A percentile compares a stretch with the other conserved stretches of the same genome.
Conservation (phyloP, 2,113 vertebrate species). For the Orientallactaga bullata region DNA sequence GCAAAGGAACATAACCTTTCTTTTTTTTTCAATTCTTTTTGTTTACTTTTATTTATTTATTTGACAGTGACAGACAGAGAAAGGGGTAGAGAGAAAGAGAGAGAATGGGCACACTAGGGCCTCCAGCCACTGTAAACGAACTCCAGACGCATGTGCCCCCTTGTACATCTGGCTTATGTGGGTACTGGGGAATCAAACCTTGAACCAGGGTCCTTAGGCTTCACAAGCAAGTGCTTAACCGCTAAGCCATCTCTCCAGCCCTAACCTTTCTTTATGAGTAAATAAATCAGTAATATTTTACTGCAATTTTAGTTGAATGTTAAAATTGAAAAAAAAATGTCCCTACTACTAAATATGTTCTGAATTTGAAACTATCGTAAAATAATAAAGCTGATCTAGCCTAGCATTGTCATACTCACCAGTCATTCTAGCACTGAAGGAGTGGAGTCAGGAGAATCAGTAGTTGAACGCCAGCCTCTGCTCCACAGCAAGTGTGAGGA, state of each 20-base stretch:
- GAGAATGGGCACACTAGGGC: too few species aligned
- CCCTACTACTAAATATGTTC: background rate
- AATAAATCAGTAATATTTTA: constrained; percentile 29
- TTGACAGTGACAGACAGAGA: too few species aligned
- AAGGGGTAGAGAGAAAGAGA: too few species aligned
- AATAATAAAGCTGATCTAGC: background rate
- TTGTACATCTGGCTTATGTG: too few species aligned
- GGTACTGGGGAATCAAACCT: too few species aligned
- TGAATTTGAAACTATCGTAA: constrained; percentile 6
- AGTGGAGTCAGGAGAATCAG: background rate
- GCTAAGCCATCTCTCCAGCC: too few species aligned
- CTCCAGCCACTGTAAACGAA: too few species aligned
- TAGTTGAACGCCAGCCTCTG: background rate
- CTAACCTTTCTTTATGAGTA: background rate
- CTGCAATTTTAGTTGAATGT: constrained; percentile 45
- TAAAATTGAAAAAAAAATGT: constrained; percentile 60
- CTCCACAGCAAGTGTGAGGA: background rate
- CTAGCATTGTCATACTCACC: background rate
- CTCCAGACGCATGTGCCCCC: too few species aligned
- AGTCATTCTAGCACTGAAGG: background rate
- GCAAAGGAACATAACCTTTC: background rate
- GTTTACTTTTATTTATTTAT: too few species aligned
- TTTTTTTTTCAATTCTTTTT: too few species aligned
- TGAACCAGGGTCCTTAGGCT: too few species aligned
- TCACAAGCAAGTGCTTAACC: too few species aligned